Evolutionary conservation across 1,140 invertebrate genomes (phyloP), one percentile per base, ranked within the genome.

Genomic region (Caenorhabditis tropicalis): DNA sequence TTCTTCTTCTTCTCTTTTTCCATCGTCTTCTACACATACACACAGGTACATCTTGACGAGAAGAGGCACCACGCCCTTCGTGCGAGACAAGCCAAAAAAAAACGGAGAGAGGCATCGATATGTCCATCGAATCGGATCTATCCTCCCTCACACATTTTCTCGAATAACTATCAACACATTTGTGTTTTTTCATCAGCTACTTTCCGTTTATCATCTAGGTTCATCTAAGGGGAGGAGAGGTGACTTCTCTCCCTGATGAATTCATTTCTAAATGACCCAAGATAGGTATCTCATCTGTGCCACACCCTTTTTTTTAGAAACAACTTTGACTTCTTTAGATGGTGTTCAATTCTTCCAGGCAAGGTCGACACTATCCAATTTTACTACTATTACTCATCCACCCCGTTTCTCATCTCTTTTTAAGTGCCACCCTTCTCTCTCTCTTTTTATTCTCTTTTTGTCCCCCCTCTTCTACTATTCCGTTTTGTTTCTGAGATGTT

Each of bases 41-140:
- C 36, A 74, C 65, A 74, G 65, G 65, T 74, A 74, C 65, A 43
- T 74, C 65, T 74, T 74, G 33, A 43, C 33, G 65, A 74, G 65
- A 74, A 43, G 36, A 43, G 65, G 65, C 65, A 74, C 65, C 65
- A 74, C 65, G 65, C 65, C 65, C 65, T 74, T 74, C 36, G n/a
- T 74, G n/a, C 58, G 33, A 65, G 31, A 58, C 58, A n/a, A n/a
- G n/a, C n/a, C n/a, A 65, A n/a, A 65, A 36, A 36, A 65, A 36
- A 7, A 6, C 21, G 39, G 5, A 12, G 12, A 43, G 19, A 56
- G 53, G 27, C 27, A 56, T 56, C 21, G 53, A 56, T 56, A 29
- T 56, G 21, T 58, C 53, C 53, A 58, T 58, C 53, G 21, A 24
- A 19, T 31, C 53, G 58, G 58, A 65, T 65, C 58, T 65, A 27